Base-by-base conservation (phyloP, 23 tunicate genomes). In the Ciona savignyi region DNA sequence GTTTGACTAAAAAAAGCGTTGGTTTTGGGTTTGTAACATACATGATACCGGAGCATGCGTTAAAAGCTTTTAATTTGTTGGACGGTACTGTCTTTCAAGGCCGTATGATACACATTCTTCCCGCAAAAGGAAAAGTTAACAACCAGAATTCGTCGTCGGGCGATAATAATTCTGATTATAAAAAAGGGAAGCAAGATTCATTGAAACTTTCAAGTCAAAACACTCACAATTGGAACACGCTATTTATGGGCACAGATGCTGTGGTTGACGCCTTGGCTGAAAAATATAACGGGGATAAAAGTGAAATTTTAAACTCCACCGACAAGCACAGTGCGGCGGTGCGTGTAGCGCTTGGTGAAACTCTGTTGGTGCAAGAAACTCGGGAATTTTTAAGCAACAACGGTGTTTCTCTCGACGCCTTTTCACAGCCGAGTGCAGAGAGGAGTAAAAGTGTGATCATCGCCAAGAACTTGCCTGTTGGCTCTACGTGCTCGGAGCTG, bases 21-120 rank as follows among this genome's bases (percentile, higher is more conserved):
- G 99, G 99, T 23, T 83, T 73, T 70, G 99, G 81, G 0, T 89
- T 80, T 68, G 76, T 89, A 2, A 85, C 86, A 23, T 95, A 35
- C 32, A 78, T 80, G 84, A 73, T 80, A 62, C 96, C 99, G 4
- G 86, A 90, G 51, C 78, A 89, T 75, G 96, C 84, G 4, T 26
- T 89, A 26, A 32, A 26, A 64, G 99, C 93, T 19, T 67, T 84
- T 32, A 30, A 72, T 29, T 74, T 80, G 61, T 69, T 89, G 4
- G 96, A 95, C 61, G 99, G 99, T 15, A 49, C 92, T 32, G 78
- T 56, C 6, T 95, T 95, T 77, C 93, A 85, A 78, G 99, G 99
- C 2, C 61, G 99, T 34, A 79, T 84, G 86, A 3, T 95, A 2
- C 99, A 95, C 61, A 76, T 95, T 23, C 74, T 85, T 2, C 93